Percentiles rank a stretch among this genome's conserved stretches.
Evolutionary conservation across 2,797 vertebrate species (phyloP).

Genomic region (Hybognathus amarus): DNA sequence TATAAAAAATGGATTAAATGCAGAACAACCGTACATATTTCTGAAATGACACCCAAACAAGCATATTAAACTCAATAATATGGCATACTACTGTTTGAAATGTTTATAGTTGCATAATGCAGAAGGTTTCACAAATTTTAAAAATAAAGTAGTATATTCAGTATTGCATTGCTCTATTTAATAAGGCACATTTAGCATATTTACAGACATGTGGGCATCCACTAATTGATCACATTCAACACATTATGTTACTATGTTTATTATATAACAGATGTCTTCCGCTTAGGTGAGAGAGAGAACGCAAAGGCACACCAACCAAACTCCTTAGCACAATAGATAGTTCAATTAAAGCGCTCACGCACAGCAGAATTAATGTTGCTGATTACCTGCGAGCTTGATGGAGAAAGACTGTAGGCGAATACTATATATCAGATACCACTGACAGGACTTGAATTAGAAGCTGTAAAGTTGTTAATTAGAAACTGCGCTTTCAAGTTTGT

Average conservation of each 20-base stretch:
- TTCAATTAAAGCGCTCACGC: conserved; percentile 44
- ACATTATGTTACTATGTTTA: conserved; percentile 12
- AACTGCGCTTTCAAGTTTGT: conserved; percentile 54
- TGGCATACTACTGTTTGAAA: neutral
- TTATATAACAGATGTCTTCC: conserved; percentile 9
- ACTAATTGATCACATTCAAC: conserved; percentile 24
- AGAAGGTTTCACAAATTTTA: neutral
- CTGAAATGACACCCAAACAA: neutral
- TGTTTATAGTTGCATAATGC: neutral
- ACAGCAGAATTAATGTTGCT: conserved; percentile 53
- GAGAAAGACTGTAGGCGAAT: conserved; percentile 47
- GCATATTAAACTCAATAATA: neutral
- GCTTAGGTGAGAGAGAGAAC: neutral
- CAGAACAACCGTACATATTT: neutral
- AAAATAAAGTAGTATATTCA: neutral
- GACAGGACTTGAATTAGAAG: conserved; percentile 56
- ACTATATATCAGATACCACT: conserved; percentile 56
- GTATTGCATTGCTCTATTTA: neutral
- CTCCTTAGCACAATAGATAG: conserved; percentile 23
- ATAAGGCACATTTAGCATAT: neutral
- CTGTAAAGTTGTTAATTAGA: conserved; percentile 61
- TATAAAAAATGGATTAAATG: neutral
- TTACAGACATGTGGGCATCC: neutral
- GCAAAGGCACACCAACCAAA: neutral
- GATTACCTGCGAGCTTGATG: conserved; percentile 41